These are phyloP conservation scores for Ptychadena robeensis DNA, from an alignment of 2,797 vertebrate species.

Conservation along the genomic window DNA sequence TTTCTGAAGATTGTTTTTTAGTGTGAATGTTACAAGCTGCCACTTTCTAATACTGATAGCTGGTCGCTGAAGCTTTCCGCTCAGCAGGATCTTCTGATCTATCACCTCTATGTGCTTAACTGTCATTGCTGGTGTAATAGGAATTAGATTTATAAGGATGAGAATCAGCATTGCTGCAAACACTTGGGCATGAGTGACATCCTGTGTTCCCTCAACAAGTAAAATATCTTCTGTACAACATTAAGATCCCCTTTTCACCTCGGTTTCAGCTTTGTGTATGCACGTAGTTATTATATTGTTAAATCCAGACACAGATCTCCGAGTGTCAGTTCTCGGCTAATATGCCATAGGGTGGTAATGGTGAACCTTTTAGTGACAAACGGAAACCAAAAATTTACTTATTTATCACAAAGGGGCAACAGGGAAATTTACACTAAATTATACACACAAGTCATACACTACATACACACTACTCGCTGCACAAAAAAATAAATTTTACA, in stretches of 20 bases:
- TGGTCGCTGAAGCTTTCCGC: slow-evolving; percentile 1
- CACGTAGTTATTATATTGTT: too few species aligned
- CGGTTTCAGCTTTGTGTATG: background rate
- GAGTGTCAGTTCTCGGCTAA: too few species aligned
- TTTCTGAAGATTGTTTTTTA: slow-evolving; percentile 2
- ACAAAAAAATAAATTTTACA: too few species aligned
- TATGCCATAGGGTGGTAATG: too few species aligned
- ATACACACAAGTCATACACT: too few species aligned
- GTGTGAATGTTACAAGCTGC: slow-evolving; percentile 25
- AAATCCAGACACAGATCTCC: too few species aligned
- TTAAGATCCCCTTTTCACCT: background rate
- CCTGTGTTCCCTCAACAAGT: background rate
- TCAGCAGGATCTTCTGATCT: slow-evolving; percentile 25
- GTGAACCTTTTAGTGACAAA: too few species aligned
- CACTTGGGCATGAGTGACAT: slow-evolving; percentile 5
- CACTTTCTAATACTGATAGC: slow-evolving; percentile 17
- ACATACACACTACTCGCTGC: too few species aligned
- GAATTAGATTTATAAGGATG: slow-evolving; percentile 36
- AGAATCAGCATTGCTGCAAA: slow-evolving; percentile 5
- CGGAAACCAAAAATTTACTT: too few species aligned
- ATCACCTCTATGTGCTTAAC: slow-evolving; percentile 2
- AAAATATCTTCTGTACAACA: background rate
- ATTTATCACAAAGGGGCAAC: too few species aligned
- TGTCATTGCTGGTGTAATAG: slow-evolving; percentile 27
- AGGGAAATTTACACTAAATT: too few species aligned